phyloP scores from a whole-genome alignment of 1,140 invertebrate species.

The Myzus persicae region DNA sequence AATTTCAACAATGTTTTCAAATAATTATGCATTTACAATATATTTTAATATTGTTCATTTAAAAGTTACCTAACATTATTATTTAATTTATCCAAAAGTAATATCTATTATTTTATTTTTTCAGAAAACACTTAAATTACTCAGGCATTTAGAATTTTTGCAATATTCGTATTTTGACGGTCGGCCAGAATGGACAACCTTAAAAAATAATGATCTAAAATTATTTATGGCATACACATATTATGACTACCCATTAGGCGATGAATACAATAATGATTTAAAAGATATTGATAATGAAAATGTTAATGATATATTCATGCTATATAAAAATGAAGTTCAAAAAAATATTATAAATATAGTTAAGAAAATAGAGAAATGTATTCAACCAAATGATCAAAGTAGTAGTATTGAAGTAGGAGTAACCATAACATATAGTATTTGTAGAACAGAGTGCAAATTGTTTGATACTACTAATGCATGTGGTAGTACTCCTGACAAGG shows the following conservation, averaged over 20 bases:
- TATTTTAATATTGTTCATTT: too few species aligned
- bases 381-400: not conserved
- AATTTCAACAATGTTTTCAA: too few species aligned
- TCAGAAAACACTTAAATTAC: not conserved
- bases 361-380: too few species aligned
- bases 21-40: too few species aligned
- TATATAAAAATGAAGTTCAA: too few species aligned
- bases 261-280: not conserved
- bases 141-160: not conserved
- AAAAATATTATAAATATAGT: too few species aligned
- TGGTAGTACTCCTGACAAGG: not conserved
- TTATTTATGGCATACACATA: conserved; percentile 23
- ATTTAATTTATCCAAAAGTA: too few species aligned
- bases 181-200: not conserved
- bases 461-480: not conserved
- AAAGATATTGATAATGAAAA: not conserved
- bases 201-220: not conserved
- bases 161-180: conserved; percentile 29
- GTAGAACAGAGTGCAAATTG: not conserved
- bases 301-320: too few species aligned
- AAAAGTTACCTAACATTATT: too few species aligned
- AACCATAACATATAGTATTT: conserved; percentile 17
- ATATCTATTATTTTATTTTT: not conserved
- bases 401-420: not conserved
- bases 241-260: not conserved